Evolutionary conservation across 1,140 invertebrate genomes (phyloP), one percentile per base, ranked within the genome.

Genomic region (Nymphalis io): DNA sequence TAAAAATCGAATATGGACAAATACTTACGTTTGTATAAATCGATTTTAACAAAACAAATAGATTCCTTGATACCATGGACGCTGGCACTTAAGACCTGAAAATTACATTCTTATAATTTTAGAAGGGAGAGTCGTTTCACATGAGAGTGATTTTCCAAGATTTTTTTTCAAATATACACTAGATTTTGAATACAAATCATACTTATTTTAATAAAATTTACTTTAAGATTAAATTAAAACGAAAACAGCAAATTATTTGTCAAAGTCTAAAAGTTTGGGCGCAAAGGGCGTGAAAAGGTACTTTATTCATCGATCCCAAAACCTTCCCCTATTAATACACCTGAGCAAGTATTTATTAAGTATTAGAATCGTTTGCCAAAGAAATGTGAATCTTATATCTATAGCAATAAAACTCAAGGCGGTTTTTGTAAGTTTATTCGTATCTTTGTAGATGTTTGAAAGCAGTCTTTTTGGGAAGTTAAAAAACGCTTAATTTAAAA

Each of bases 241-340:
- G 48, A 53, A 53, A 53, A 53, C 21, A 18, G 1, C 48, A 53
- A 53, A 21, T 12, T 53, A 53, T 53, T 53, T 53, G 48, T 53
- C 48, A 53, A 58, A 58, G 51, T 38, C 48, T 39, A 40, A 64
- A 51, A 55, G 48, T 55, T 64, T 21, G 27, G 21, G 61, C 60
- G 42, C 27, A 46, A 33, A 64, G 69, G 61, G 65, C 46, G 57
- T 62, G 51, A 60, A 68, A 70, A 76, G 71, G 58, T 70, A 68
- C 63, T 66, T 65, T 68, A 55, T 68, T 61, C 68, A 83, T 86
- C 80, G 81, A 84, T 84, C 78, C 74, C 75, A 76, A 83, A 79
- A 68, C 76, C 77, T 73, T 72, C 69, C 75, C 77, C 72, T 75
- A 74, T 78, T 75, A 87, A 82, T 85, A 84, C 78, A 80, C 80